phyloP scores from a whole-genome alignment of 2,797 vertebrate genomes.

The Gephyroberyx darwinii region DNA sequence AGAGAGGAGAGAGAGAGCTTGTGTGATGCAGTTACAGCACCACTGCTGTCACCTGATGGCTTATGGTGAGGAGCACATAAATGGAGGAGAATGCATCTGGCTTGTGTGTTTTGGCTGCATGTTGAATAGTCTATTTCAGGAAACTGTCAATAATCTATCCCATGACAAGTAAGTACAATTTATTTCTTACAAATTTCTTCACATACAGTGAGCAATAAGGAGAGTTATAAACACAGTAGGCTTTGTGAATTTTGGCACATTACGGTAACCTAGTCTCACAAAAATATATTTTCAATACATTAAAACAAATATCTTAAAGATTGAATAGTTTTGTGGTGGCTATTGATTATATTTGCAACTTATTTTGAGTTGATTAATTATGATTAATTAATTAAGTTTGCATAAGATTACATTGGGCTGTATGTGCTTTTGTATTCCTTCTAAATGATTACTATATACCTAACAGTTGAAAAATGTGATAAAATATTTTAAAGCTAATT shows the following conservation, averaged over 20 bases:
- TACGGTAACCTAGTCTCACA: background rate
- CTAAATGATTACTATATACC: background rate
- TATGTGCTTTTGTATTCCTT: background rate
- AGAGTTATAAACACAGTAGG: background rate
- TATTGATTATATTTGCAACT: background rate
- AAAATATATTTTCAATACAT: background rate
- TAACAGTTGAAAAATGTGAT: no score
- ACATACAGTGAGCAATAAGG: background rate
- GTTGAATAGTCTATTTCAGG: constrained; percentile 5
- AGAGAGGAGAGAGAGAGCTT: background rate
- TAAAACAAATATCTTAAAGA: background rate
- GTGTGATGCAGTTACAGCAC: constrained; percentile 30
- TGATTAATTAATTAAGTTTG: background rate
- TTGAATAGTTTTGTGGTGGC: background rate
- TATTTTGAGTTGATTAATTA: background rate
- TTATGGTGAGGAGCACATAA: constrained; percentile 2
- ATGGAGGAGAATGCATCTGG: constrained; percentile 19
- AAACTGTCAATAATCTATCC: constrained; percentile 3
- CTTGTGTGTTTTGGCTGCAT: constrained; percentile 18
- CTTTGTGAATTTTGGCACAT: background rate
- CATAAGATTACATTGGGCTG: no score
- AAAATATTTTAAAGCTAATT: no score
- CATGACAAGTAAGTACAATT: constrained; percentile 58
- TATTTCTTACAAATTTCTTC: background rate
- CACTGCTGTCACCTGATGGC: constrained; percentile 26